Conservation (phyloP, 1,140 invertebrate genomes). For the Drosophila leontia region DNA sequence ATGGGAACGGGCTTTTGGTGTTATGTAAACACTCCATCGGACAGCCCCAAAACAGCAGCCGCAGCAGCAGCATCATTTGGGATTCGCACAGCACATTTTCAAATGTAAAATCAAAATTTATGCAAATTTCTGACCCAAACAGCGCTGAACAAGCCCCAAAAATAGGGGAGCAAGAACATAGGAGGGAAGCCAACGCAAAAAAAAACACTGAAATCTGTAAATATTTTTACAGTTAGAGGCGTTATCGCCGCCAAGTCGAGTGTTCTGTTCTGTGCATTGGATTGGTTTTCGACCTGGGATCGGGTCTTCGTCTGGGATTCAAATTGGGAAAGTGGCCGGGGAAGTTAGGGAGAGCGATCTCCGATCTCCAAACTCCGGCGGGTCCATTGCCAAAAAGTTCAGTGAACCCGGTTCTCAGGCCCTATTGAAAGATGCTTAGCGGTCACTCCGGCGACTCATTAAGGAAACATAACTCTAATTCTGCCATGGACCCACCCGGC, state of each 20-base stretch:
- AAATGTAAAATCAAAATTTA: constrained; percentile 73
- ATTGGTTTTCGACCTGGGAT: constrained; percentile 31
- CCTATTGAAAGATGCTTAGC: constrained; percentile 80
- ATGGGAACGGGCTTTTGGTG: constrained; percentile 63
- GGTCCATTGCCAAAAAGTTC: constrained; percentile 68
- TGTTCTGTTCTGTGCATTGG: constrained; percentile 46
- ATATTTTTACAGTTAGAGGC: constrained; percentile 81
- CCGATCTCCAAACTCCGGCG: constrained; percentile 9
- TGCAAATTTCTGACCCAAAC: constrained; percentile 68
- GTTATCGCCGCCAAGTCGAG: constrained; percentile 55
- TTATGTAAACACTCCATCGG: constrained; percentile 74
- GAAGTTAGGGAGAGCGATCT: constrained; percentile 34
- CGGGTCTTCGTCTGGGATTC: constrained; percentile 36
- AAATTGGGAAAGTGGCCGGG: constrained; percentile 73
- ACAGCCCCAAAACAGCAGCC: constrained; percentile 21
- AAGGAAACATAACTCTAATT: constrained; percentile 84
- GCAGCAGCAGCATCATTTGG: constrained; percentile 28
- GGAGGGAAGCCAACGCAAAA: constrained; percentile 8
- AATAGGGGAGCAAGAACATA: constrained; percentile 4
- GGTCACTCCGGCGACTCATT: constrained; percentile 66
- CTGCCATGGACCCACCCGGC: constrained; percentile 54
- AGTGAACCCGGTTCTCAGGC: constrained; percentile 64
- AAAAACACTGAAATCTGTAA: constrained; percentile 55
- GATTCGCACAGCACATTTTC: constrained; percentile 65
- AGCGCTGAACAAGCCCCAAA: constrained; percentile 39